Conservation (phyloP, 2,113 vertebrate genomes). For the Cyrtonyx montezumae region DNA sequence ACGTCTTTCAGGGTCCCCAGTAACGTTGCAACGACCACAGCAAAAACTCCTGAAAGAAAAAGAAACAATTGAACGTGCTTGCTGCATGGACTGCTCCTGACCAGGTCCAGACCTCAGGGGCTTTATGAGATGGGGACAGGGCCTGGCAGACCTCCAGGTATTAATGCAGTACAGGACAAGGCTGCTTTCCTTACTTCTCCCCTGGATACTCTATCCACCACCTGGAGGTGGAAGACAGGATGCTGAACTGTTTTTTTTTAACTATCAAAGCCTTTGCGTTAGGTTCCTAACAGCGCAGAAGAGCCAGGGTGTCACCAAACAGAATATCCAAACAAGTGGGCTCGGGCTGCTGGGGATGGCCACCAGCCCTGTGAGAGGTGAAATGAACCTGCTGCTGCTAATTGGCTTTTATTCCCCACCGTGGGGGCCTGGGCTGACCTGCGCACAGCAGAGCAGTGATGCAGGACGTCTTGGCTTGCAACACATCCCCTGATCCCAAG, state of each 20-base stretch:
- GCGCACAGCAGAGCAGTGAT: slow-evolving; percentile 79
- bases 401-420: background rate
- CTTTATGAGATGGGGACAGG: background rate
- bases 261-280: background rate
- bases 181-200: background rate
- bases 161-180: background rate
- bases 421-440: slow-evolving; percentile 72
- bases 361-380: background rate
- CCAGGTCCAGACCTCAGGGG: background rate
- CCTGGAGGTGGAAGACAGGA: background rate
- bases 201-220: background rate
- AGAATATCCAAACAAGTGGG: background rate
- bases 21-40: slow-evolving; percentile 75
- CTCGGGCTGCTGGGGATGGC: background rate
- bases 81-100: background rate
- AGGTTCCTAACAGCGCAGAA: background rate
- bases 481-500: slow-evolving; percentile 82
- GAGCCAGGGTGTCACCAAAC: background rate
- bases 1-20: slow-evolving; percentile 79
- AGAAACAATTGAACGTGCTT: background rate
- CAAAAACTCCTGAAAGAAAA: slow-evolving; percentile 73
- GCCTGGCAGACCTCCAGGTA: background rate
- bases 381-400: background rate
- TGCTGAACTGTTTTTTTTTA: background rate
- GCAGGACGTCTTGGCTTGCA: slow-evolving; percentile 80